Base-by-base conservation (phyloP, 1,140 invertebrate genomes). In the Helicoverpa zea region DNA sequence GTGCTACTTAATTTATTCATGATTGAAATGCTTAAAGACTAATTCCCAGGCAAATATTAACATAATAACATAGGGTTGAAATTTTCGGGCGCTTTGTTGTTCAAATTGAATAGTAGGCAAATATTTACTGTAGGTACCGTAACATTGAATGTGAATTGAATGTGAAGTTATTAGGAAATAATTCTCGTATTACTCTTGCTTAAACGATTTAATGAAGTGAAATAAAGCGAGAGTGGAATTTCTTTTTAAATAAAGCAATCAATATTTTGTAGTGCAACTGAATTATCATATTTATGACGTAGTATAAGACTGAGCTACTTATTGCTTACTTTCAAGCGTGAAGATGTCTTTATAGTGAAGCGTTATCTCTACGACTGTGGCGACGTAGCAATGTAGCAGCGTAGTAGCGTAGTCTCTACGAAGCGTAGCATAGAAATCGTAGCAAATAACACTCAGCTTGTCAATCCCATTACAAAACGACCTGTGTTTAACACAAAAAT, bases 11-110 rank as follows among this genome's bases (percentile, higher is more conserved):
- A 52, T 72, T 70, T 70, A 70, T 70, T 52, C 68, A 72, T 68
- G 43, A 68, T 54, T 54, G 49, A 52, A 72, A 72, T 72, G 49
- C 49, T 72, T 54, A 10, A 70, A 72, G 12, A 52, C 23, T 72
- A 52, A 72, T 72, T 52, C 49, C 49, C 49, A 49, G n/a, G 68
- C 49, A 30, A 29, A 72, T 72, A 29, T 54, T 54, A 72, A 54
- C 49, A 52, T 72, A 52, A 7, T 72, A 64, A 35, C 12, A 10
- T 49, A 51, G 18, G 11, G 11, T 30, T 2, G 12, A 72, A 54
- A 11, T 18, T 23, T 12, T 52, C 9, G 18, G 29, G 47, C n/a
- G 23, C 23, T 54, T 54, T 72, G 49, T 72, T 72, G 13, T 23
- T 68, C 3, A 13, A 49, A 43, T 68, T 16, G 12, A 68, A 68